These are phyloP conservation scores for Drosophila fulvimacula DNA, from an alignment of 2,888 invertebrate genomes.

Conservation along the genomic window DNA sequence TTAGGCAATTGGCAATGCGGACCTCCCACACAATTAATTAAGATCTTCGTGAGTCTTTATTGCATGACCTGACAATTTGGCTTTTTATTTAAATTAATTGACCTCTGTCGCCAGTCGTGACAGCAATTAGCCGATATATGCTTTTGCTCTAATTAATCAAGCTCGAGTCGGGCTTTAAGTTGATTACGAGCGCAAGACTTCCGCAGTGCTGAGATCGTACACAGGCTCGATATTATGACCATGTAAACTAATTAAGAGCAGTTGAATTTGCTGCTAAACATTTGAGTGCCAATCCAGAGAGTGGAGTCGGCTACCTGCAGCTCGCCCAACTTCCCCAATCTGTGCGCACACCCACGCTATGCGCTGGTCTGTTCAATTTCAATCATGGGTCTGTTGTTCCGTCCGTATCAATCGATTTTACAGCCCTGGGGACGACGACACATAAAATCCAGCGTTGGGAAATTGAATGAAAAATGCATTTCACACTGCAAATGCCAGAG, in stretches of 20 bases:
- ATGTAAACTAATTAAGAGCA: constrained; percentile 71
- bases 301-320: not conserved
- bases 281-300: constrained; percentile 39
- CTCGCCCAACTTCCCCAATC: constrained; percentile 8
- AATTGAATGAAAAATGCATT: constrained; percentile 80
- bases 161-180: constrained; percentile 45
- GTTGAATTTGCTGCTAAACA: constrained; percentile 67
- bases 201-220: constrained; percentile 28
- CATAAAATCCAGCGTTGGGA: constrained; percentile 64
- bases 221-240: constrained; percentile 32
- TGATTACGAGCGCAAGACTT: constrained; percentile 56
- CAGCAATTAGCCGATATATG: constrained; percentile 69
- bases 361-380: constrained; percentile 59
- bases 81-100: constrained; percentile 80
- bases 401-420: constrained; percentile 77
- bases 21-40: constrained; percentile 59
- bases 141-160: constrained; percentile 65
- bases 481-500: constrained; percentile 53
- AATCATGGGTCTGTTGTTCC: constrained; percentile 67
- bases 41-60: constrained; percentile 23
- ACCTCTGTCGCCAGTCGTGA: constrained; percentile 69
- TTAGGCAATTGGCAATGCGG: constrained; percentile 44
- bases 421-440: constrained; percentile 54
- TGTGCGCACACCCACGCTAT: constrained; percentile 25
- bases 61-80: constrained; percentile 56